phyloP scores from a whole-genome alignment of 2,888 invertebrate genomes.

The Scrobipalpa atriplicella region DNA sequence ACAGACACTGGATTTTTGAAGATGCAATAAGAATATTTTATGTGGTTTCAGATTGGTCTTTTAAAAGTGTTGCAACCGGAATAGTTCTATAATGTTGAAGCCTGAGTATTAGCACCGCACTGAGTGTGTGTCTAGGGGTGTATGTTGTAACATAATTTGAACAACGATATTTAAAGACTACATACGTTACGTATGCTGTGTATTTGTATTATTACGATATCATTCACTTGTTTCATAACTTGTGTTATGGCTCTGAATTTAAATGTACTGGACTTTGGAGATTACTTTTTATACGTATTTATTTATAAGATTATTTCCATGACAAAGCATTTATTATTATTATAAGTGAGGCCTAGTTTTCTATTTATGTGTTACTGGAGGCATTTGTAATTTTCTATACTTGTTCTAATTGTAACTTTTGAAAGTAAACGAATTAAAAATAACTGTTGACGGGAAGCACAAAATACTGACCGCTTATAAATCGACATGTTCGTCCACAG shows the following conservation, averaged over 20 bases:
- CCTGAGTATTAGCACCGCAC: conserved; percentile 50
- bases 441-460: conserved; percentile 48
- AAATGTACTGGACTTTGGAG: conserved; percentile 42
- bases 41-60: conserved; percentile 78
- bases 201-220: conserved; percentile 33
- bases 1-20: conserved; percentile 18
- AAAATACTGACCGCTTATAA: conserved; percentile 59
- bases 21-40: conserved; percentile 25
- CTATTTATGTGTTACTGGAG: conserved; percentile 57
- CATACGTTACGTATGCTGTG: conserved; percentile 37
- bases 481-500: conserved; percentile 73
- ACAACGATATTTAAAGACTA: conserved; percentile 78
- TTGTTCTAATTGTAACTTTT: conserved; percentile 43
- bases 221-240: conserved; percentile 21
- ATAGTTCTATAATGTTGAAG: conserved; percentile 65
- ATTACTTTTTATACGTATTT: conserved; percentile 59
- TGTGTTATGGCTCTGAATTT: conserved; percentile 25
- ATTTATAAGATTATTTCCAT: conserved; percentile 71
- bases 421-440: conserved; percentile 20
- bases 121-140: conserved; percentile 50
- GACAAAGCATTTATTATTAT: conserved; percentile 76
- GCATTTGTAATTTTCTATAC: conserved; percentile 53
- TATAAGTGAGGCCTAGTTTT: conserved; percentile 78
- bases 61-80: conserved; percentile 79
- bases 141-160: conserved; percentile 59